A percentile compares a stretch with the other conserved stretches of the same genome.
Conservation (phyloP, 2,797 vertebrate species). For the Meriones psammophilus region DNA sequence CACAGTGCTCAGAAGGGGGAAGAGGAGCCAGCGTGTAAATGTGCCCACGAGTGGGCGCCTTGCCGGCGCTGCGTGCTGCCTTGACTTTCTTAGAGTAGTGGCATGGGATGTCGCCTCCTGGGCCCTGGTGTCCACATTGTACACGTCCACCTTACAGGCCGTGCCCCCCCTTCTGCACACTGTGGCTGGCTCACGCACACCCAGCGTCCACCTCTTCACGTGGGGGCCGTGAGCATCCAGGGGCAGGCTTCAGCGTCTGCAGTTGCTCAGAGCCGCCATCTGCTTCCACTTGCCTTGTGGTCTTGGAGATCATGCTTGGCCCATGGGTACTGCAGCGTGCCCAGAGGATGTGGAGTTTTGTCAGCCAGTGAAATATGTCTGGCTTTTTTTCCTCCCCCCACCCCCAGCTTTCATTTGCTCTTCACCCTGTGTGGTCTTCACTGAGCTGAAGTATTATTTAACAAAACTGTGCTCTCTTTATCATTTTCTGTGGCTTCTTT, state of each 20-base stretch:
- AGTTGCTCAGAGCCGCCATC: slow-evolving; percentile 89
- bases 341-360: slow-evolving; percentile 92
- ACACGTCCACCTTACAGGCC: neutral
- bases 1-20: neutral
- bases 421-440: slow-evolving; percentile 90
- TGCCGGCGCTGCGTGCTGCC: neutral
- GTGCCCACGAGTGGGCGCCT: slow-evolving; percentile 36
- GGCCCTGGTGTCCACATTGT: slow-evolving; percentile 37
- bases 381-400: slow-evolving; percentile 56
- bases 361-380: slow-evolving; percentile 92
- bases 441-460: slow-evolving; percentile 82
- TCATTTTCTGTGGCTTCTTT: slow-evolving; percentile 82
- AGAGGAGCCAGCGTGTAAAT: neutral
- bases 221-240: slow-evolving; percentile 82
- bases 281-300: slow-evolving; percentile 92
- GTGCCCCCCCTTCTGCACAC: slow-evolving; percentile 12
- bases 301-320: slow-evolving; percentile 90
- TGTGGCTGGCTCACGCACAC: slow-evolving; percentile 64
- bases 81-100: neutral
- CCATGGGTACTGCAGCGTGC: slow-evolving; percentile 87
- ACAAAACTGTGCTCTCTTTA: slow-evolving; percentile 83
- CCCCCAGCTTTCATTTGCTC: slow-evolving; percentile 84
- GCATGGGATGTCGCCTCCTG: rapidly evolving
- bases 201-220: slow-evolving; percentile 75
- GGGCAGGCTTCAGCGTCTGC: slow-evolving; percentile 84